phyloP scores from a whole-genome alignment of 2,888 invertebrate species.

The Eilema griseolum region DNA sequence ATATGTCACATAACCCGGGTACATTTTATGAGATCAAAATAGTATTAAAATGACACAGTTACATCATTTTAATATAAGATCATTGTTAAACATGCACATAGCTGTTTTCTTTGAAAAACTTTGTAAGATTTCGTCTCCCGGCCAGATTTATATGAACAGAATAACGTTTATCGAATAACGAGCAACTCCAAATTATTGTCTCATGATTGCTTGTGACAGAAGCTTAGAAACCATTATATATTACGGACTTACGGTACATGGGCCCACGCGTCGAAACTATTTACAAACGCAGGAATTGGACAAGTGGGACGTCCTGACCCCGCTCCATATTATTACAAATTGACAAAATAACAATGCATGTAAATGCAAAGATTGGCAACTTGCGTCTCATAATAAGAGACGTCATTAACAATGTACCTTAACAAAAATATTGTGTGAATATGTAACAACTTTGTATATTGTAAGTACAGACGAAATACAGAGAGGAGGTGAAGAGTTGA shows the following conservation, averaged over 20 bases:
- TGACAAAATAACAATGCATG: no score
- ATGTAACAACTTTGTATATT: no score
- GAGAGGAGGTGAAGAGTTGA: no score
- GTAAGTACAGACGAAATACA: no score
- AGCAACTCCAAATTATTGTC: conserved; percentile 76
- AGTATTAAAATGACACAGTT: no score
- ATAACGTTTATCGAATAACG: conserved; percentile 25
- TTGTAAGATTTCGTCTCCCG: conserved; percentile 22
- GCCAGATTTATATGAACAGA: conserved; percentile 34
- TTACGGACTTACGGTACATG: conserved; percentile 18
- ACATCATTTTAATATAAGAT: no score
- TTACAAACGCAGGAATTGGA: conserved; percentile 11
- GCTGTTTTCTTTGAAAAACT: neutral
- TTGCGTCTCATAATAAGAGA: no score
- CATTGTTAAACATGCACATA: neutral
- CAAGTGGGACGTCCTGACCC: neutral
- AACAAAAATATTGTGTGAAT: no score
- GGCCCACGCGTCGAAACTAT: neutral
- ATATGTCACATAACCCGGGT: neutral
- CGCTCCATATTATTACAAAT: neutral
- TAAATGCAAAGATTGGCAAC: no score
- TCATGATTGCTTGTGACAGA: conserved; percentile 68
- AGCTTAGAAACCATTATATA: conserved; percentile 45
- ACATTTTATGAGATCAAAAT: no score
- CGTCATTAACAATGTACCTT: no score